A percentile compares a stretch with the other conserved stretches of the same genome.
These are phyloP conservation scores for Aphelenchoides besseyi DNA, from an alignment of 1,140 invertebrate genomes.

Conservation along the genomic window DNA sequence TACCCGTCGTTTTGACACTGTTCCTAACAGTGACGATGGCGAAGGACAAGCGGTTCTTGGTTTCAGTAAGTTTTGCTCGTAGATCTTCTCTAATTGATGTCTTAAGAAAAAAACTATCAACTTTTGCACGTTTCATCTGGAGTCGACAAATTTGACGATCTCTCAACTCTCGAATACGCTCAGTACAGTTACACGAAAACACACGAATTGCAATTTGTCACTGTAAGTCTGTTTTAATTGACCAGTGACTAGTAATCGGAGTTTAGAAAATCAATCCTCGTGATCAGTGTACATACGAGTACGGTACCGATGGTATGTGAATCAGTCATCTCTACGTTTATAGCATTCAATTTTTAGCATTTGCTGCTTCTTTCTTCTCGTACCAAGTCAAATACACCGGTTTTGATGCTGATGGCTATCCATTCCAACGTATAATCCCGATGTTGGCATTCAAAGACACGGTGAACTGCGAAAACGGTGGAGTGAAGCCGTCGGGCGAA, in stretches of 20 bases:
- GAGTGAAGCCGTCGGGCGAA: background rate
- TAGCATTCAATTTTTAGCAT: background rate
- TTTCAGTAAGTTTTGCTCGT: conserved; percentile 7
- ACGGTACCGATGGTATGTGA: background rate
- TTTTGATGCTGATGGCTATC: conserved; percentile 11
- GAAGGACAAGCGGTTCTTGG: background rate
- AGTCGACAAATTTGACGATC: background rate
- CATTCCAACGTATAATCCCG: conserved; percentile 16
- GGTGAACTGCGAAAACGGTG: conserved; percentile 7
- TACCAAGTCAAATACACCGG: conserved; percentile 2
- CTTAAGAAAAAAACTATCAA: conserved; percentile 16
- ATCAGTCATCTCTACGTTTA: background rate
- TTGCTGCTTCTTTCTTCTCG: background rate
- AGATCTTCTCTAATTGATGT: background rate
- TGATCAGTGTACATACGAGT: conserved; percentile 17
- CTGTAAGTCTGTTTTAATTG: background rate
- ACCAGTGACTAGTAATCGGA: background rate
- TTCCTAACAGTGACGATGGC: background rate
- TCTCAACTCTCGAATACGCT: background rate
- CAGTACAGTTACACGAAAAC: background rate
- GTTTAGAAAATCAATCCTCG: conserved; percentile 3
- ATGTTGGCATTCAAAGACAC: background rate
- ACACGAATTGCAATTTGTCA: background rate
- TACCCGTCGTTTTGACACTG: background rate
- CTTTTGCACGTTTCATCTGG: background rate